A percentile compares a stretch with the other conserved stretches of the same genome.
phyloP scores from a whole-genome alignment of 2,113 vertebrate genomes.

The Eleginops maclovinus region DNA sequence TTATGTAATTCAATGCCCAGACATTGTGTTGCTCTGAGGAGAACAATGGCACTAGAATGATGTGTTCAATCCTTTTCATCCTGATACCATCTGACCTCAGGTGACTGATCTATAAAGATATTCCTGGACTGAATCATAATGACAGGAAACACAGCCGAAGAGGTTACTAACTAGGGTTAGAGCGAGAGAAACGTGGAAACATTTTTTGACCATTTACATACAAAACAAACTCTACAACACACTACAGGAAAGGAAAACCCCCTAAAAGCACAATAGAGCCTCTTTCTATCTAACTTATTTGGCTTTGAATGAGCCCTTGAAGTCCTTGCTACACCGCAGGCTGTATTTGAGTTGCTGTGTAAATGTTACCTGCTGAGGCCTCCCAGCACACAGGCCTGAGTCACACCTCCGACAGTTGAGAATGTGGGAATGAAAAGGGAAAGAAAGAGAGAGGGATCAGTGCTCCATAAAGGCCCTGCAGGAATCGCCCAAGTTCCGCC shows the following conservation, averaged over 20 bases:
- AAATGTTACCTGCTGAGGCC: conserved; percentile 26
- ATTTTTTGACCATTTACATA: too few species aligned
- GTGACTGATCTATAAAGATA: conserved; percentile 13
- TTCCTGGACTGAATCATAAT: not conserved
- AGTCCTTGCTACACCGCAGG: not conserved
- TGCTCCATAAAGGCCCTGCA: conserved; percentile 18
- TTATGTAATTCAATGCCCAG: conserved; percentile 33
- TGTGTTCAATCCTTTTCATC: not conserved
- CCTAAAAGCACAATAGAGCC: too few species aligned
- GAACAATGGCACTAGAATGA: conserved; percentile 37
- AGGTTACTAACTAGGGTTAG: too few species aligned
- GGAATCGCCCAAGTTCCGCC: not conserved
- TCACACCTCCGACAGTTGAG: conserved; percentile 3
- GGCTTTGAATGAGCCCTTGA: not conserved
- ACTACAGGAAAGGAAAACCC: too few species aligned
- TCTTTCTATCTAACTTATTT: too few species aligned
- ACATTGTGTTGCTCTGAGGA: conserved; percentile 1
- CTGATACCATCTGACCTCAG: conserved; percentile 1
- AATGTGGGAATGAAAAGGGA: conserved; percentile 28
- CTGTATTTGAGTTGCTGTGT: conserved; percentile 1
- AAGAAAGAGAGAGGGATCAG: conserved; percentile 35
- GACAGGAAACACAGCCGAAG: not conserved
- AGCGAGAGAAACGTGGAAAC: too few species aligned
- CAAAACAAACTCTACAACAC: too few species aligned
- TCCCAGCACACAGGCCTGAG: conserved; percentile 5